Base-by-base conservation (phyloP, 1,140 invertebrate genomes). In the Bombus waltoni region DNA sequence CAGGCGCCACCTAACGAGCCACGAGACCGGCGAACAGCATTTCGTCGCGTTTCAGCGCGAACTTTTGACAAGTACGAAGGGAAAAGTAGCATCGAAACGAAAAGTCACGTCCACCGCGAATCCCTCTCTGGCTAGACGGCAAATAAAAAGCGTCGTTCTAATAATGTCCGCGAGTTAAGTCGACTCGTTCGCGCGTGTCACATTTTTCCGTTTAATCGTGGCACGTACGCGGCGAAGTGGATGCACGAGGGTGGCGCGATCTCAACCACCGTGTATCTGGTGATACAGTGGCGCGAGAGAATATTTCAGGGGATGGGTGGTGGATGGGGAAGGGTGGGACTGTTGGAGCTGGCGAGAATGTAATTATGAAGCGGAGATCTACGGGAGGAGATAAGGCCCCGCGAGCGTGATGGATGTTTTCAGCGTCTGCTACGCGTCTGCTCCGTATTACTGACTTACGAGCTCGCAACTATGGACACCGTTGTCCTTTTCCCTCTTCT, bases 381-480 rank as follows among this genome's bases (percentile, higher is more conserved):
- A 93, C 93, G 91, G 92, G 88, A 89, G 89, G 92, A 95, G 94
- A 95, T 95, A 95, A 93, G 88, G 89, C 88, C 90, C 91, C 90
- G 87, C 92, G 91, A 92, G 91, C 91, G 94, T 95, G 95, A 95
- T 95, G 94, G 94, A 95, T 95, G 95, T 94, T 95, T 95, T 95
- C 94, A 94, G 92, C 94, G 95, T 95, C 93, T 94, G 94, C 93
- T 93, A 90, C 92, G 92, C 92, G 94, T 94, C 94, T 95, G 93
- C 94, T 93, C 93, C 91, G 94, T 93, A 95, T 95, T 95, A 95
- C 94, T 92, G 93, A 92, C 91, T 93, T 93, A 92, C 92, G 92
- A 93, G 92, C 87, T 88, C 85, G 82, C 85, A 82, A 89, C 84
- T 90, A 86, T 88, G 87, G 83, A 88, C 88, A 89, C 88, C 88